A percentile compares a stretch with the other conserved stretches of the same genome.
Evolutionary conservation across 1,140 invertebrate genomes (phyloP).

Genomic region (Dermatophagoides farinae): DNA sequence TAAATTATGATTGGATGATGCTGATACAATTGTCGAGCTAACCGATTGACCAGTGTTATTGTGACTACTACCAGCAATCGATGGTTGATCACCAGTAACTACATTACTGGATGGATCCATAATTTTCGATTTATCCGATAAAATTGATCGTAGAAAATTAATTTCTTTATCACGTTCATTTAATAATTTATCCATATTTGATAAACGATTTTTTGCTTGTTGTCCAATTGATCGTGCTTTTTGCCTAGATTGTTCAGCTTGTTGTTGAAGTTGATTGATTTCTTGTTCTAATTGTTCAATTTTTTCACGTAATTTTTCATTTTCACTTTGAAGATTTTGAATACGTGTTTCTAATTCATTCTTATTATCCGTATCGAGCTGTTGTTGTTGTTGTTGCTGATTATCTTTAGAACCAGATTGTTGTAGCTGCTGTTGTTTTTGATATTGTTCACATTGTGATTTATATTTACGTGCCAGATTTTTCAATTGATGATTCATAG

Average conservation of each 20-base stretch:
- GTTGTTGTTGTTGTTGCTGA: background rate
- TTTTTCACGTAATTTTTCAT: background rate
- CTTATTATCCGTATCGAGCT: background rate
- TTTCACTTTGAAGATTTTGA: background rate
- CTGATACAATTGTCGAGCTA: too few relatives aligned
- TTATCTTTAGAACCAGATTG: background rate
- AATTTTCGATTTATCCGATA: too few relatives aligned
- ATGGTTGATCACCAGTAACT: too few relatives aligned
- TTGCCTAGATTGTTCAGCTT: background rate
- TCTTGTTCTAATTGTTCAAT: background rate
- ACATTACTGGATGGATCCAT: too few relatives aligned
- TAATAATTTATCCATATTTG: too few relatives aligned
- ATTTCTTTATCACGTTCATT: too few relatives aligned
- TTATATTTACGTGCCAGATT: slow-evolving; percentile 4
- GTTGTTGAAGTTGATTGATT: background rate
- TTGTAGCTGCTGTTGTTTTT: background rate
- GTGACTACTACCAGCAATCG: too few relatives aligned
- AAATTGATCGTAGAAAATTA: too few relatives aligned
- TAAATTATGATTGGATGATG: too few relatives aligned
- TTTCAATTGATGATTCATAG: background rate
- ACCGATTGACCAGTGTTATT: too few relatives aligned
- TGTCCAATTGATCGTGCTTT: background rate
- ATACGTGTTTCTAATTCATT: background rate
- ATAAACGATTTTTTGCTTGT: too few relatives aligned
- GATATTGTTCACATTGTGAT: slow-evolving; percentile 7